Base-by-base conservation (phyloP, 92 coral and sea anemone genomes). In the Meandrina meandrites region DNA sequence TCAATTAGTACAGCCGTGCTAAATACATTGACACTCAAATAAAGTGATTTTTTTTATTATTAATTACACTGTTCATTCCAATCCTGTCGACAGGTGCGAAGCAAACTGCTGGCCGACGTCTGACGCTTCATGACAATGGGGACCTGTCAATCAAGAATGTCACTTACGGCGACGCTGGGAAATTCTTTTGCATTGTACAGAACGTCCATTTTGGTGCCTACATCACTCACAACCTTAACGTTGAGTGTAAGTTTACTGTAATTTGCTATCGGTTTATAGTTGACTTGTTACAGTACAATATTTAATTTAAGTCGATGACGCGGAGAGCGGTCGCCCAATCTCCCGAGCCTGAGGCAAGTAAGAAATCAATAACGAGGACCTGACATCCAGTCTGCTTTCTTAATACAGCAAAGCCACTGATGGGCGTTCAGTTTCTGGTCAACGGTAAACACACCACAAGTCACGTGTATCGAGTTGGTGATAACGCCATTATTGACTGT, bases 401-500 rank as follows among this genome's bases (percentile, higher is more conserved):
- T 31, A 34, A 51, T 9, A 40, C 90, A 88, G 90, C 90, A 54
- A 27, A 21, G 11, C 90, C 90, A 60, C 36, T 88, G 78, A 57
- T 88, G 76, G 86, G 32, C 64, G 80, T 76, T 37, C 82, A 57
- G 58, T 83, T 69, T 76, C 77, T 74, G 67, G 86, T 88, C 82
- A 88, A 81, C 79, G 90, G 90, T 62, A 88, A 81, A 69, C 79
- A 75, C 69, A 88, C 87, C 31, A 45, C 12, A 40, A 70, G 84
- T 58, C 90, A 88, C 78, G 87, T 80, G 90, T 88, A 88, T 58
- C 79, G 75, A 11, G 75, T 73, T 18, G 90, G 90, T 8, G 83
- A 88, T 70, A 42, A 88, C 82, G 66, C 75, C 58, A 88, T 81
- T 45, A 75, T 88, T 58, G 83, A 88, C 80, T 88, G 90, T 74